phyloP scores from a whole-genome alignment of 2,797 vertebrate genomes.

The Amazona ochrocephala region DNA sequence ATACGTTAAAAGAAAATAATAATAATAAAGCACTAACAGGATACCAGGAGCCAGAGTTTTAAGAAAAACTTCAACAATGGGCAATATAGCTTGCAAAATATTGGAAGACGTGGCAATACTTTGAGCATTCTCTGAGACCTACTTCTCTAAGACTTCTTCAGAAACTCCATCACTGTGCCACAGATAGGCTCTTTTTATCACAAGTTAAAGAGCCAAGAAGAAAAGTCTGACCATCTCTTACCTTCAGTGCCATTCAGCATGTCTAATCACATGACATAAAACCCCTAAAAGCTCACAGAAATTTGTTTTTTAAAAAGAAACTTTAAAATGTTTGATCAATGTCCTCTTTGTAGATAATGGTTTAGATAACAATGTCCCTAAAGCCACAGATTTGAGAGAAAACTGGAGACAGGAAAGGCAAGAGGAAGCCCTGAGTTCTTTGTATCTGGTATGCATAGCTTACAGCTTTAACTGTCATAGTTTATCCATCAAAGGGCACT shows the following conservation, averaged over 20 bases:
- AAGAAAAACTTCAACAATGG: background rate
- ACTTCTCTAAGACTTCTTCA: background rate
- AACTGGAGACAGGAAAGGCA: background rate
- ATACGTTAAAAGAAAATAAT: no score
- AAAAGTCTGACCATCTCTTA: background rate
- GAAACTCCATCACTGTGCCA: background rate
- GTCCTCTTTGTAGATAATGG: background rate
- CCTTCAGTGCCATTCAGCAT: background rate
- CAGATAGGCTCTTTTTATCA: background rate
- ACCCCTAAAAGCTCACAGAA: background rate
- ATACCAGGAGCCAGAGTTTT: background rate
- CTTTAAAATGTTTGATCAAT: background rate
- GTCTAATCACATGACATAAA: background rate
- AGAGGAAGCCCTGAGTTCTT: background rate
- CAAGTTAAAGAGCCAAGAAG: background rate
- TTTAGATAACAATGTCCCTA: background rate
- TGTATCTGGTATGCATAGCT: background rate
- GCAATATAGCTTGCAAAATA: background rate
- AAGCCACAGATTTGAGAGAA: background rate
- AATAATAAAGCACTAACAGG: background rate
- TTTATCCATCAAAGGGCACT: background rate
- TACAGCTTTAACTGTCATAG: background rate
- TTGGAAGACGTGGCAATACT: background rate
- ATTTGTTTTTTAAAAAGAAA: background rate
- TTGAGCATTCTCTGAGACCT: background rate